Percentiles rank a stretch among this genome's conserved stretches.
Evolutionary conservation across 2,888 invertebrate species (phyloP).

Genomic region (Acrocyrtus sp.): DNA sequence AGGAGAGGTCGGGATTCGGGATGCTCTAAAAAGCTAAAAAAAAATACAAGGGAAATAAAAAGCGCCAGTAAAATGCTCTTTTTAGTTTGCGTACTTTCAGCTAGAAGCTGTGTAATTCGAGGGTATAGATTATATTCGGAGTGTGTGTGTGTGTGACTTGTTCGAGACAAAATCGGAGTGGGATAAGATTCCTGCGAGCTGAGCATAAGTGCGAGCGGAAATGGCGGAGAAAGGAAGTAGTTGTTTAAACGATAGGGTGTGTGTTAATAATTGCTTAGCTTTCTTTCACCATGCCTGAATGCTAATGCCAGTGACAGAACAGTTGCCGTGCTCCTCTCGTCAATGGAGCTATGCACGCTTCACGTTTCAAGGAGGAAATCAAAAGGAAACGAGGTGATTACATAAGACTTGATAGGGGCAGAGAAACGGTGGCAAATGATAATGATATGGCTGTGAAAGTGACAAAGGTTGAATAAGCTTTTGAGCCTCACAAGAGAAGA

Average conservation of each 20-base stretch:
- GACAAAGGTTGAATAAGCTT: constrained; percentile 5
- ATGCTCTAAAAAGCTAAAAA: neutral
- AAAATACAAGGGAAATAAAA: neutral
- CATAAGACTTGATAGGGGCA: neutral
- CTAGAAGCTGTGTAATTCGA: too few relatives aligned
- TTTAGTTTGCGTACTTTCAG: too few relatives aligned
- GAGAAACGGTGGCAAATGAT: neutral
- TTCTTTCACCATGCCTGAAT: neutral
- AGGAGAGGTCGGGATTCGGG: neutral
- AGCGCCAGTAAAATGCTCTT: too few relatives aligned
- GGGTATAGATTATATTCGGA: too few relatives aligned
- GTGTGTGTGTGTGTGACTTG: neutral
- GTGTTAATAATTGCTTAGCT: constrained; percentile 12
- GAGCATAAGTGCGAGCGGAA: constrained; percentile 1
- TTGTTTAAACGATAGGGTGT: constrained; percentile 9
- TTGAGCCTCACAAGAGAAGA: neutral
- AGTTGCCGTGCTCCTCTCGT: constrained; percentile 23
- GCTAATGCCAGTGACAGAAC: constrained; percentile 23
- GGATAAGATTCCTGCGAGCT: neutral
- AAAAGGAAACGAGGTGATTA: constrained; percentile 30
- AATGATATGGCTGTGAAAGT: constrained; percentile 22
- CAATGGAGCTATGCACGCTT: neutral
- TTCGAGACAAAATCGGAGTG: neutral
- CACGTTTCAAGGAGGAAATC: constrained; percentile 15
- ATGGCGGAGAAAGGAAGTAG: neutral